These are phyloP conservation scores for Typhlichthys eigenmanni DNA, from an alignment of 2,797 vertebrate species.

Conservation along the genomic window DNA sequence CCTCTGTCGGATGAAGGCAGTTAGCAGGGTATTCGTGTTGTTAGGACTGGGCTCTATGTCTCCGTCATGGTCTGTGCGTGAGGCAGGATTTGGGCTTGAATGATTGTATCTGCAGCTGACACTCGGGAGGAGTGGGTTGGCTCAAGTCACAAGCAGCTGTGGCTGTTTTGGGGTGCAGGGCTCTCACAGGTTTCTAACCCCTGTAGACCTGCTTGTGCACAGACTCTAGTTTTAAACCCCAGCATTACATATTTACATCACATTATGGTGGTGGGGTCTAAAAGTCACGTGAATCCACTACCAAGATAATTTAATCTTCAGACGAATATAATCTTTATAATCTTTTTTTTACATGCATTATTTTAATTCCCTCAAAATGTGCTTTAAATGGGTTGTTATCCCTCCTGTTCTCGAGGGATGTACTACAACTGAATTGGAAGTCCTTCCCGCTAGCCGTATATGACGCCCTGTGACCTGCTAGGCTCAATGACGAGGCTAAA, in stretches of 20 bases:
- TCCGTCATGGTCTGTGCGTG: too few relatives aligned
- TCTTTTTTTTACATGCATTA: too few relatives aligned
- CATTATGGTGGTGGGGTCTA: too few relatives aligned
- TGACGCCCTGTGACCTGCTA: constrained; percentile 1
- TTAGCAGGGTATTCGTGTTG: too few relatives aligned
- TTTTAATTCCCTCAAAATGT: background rate
- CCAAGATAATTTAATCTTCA: too few relatives aligned
- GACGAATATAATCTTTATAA: too few relatives aligned
- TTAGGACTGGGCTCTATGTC: too few relatives aligned
- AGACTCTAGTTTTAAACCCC: background rate
- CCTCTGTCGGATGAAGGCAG: too few relatives aligned
- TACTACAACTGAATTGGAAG: constrained; percentile 6
- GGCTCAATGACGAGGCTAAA: constrained; percentile 18
- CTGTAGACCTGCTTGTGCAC: constrained; percentile 5
- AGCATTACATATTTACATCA: too few relatives aligned
- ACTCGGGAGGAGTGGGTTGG: constrained; percentile 8
- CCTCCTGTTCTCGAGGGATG: constrained; percentile 2
- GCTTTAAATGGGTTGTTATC: constrained; percentile 1
- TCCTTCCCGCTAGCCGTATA: constrained; percentile 4
- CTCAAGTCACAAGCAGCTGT: constrained; percentile 41
- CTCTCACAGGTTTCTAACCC: constrained; percentile 1
- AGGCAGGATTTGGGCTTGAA: background rate
- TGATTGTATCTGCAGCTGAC: constrained; percentile 20
- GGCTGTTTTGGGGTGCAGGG: constrained; percentile 14
- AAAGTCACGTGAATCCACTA: too few relatives aligned